Conservation (phyloP, 2,888 invertebrate species). For the Ormyrus thymus region DNA sequence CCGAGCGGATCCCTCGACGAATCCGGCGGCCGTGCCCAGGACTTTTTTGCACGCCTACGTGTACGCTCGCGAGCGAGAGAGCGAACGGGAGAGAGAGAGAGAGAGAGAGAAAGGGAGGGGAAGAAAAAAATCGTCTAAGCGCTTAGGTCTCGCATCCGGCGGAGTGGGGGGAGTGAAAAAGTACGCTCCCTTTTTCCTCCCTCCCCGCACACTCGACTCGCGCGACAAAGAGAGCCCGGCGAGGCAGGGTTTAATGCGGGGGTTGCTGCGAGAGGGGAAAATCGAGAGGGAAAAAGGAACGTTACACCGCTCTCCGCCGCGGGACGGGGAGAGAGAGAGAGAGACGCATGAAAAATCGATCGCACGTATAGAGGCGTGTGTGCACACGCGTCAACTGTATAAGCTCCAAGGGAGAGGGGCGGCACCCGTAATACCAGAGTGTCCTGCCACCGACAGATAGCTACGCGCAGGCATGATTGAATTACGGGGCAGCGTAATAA, state of each 20-base stretch:
- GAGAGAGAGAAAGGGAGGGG: not conserved
- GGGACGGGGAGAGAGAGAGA: not conserved
- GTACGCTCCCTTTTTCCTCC: not conserved
- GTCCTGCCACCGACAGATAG: not conserved
- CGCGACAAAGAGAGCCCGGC: not conserved
- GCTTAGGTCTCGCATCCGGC: not conserved
- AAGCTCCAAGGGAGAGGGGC: not conserved
- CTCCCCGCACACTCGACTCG: not conserved
- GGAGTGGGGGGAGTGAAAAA: slow-evolving; percentile 24
- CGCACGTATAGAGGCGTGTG: not conserved
- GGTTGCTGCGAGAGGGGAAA: slow-evolving; percentile 3
- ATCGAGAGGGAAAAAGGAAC: slow-evolving; percentile 4
- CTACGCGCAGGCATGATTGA: not conserved
- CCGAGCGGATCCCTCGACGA: slow-evolving; percentile 23
- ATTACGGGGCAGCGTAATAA: slow-evolving; percentile 26
- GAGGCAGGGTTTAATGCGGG: not conserved
- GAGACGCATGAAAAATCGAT: slow-evolving; percentile 49
- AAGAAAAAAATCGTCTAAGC: slow-evolving; percentile 11
- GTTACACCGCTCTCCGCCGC: not conserved
- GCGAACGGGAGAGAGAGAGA: not conserved
- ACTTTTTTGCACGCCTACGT: slow-evolving; percentile 51
- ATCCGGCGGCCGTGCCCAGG: slow-evolving; percentile 39
- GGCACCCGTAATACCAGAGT: not conserved
- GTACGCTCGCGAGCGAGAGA: slow-evolving; percentile 21
- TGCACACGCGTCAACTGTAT: not conserved